Evolutionary conservation across 2,797 vertebrate species (phyloP), one percentile per base, ranked within the genome.

Genomic region (Labroides dimidiatus): DNA sequence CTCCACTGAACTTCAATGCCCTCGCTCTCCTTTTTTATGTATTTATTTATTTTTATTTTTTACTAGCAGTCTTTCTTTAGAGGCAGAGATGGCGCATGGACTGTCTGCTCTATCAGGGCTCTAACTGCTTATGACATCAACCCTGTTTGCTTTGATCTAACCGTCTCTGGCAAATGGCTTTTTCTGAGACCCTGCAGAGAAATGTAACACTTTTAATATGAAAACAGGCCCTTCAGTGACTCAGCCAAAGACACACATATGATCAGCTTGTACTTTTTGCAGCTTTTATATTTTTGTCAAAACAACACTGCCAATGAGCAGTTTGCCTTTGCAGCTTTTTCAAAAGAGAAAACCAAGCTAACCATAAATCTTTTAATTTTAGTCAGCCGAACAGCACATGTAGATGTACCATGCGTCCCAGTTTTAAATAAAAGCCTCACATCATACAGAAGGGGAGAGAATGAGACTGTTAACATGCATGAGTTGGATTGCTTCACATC

Each of bases 131-230:
- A 72, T 79, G 85, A 81, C 80, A 84, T 79, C 71, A 59, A 44
- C 52, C 33, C 60, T 60, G 58, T 86, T 77, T 75, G 75, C 75
- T 87, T 85, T 89, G 84, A 86, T 91, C 83, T 82, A 57, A 69
- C 56, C 30, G 50, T 79, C 69, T 78, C 71, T 77, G 83, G 59
- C 73, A 80, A 86, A 86, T 80, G 62, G 80, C 44, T 78, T 72
- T 79, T 43, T 68, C 72, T 55, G 53, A 77, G 75, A 47, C 41
- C 51, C 23, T 44, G 53, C 52, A 62, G 58, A 52, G 58, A 76
- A 75, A 88, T 75, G 36, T 54, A 74, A 58, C 75, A 59, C 80
- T 65, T 79, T 84, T 67, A 66, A 55, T 67, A 44, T 72, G 62
- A 72, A 72, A 79, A 49, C 43, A 41, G 51, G 21, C 30, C 60